Evolutionary conservation across 2,113 vertebrate species (phyloP), one percentile per base, ranked within the genome.

Genomic region (Maylandia zebra): DNA sequence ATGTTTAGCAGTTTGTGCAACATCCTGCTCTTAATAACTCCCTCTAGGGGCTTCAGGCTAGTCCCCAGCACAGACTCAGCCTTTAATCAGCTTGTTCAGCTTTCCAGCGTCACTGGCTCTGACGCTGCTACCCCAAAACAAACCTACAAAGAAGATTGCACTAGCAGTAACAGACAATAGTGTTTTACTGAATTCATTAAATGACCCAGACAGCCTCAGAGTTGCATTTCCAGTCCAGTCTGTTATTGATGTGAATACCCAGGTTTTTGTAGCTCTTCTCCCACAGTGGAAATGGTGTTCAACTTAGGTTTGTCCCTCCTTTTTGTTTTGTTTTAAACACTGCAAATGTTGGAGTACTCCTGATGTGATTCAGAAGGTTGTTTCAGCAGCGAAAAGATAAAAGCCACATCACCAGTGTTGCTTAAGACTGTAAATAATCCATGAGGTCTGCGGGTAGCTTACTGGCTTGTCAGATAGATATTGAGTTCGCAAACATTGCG

Each of bases 221-320:
- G 14, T 48, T 76, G 13, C 43, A 48, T 76, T 76, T 48, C 9
- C 69, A 48, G 14, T 76, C 1, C 1, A 30, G 41, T 76, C 24
- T 3, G 0, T 74, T 7, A 45, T 74, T 10, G 41, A 45, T 27
- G 41, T 74, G 22, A 74, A 45, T 1, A 74, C 22, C 41, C 69
- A 74, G 22, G 69, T 74, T 17, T 48, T 30, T 17, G 69, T 17
- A 30, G 22, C 69, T 74, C 8, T 48, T 74, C 41, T 74, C 41
- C 13, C 69, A 48, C 22, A 27, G 4, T 27, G 22, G 38, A 24
- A 43, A 71, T 3, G 66, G 0, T 0, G 66, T 71, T 43, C n/a
- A 71, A 71, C 38, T 24, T 71, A 16, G 36, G 66, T 24, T 24
- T 41, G 38, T 24, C n/a, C 36, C 36, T 71, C 66, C 36, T 24